These are phyloP conservation scores for Istiophorus platypterus DNA, from an alignment of 2,113 vertebrate genomes.

Conservation along the genomic window DNA sequence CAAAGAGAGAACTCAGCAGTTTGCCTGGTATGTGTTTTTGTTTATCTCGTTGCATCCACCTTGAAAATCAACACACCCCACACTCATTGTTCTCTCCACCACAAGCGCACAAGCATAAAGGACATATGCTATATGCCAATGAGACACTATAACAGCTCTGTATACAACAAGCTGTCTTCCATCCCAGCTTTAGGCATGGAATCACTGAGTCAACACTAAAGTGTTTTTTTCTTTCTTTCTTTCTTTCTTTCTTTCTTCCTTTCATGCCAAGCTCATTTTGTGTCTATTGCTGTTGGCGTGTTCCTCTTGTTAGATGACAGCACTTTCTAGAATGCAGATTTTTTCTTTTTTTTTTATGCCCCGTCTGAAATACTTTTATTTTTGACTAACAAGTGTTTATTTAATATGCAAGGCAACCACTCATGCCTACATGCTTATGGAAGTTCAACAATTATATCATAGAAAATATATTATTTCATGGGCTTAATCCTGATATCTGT, in stretches of 20 bases:
- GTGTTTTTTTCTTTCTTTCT: neutral
- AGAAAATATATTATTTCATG: neutral
- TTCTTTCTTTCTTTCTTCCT: no score
- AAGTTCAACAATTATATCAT: neutral
- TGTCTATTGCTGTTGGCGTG: constrained; percentile 12
- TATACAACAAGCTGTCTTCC: constrained; percentile 34
- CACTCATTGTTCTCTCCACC: neutral
- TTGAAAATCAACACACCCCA: neutral
- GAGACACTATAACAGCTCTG: constrained; percentile 12
- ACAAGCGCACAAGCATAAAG: neutral
- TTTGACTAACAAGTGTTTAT: neutral
- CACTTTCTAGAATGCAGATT: constrained; percentile 13
- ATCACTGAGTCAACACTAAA: constrained; percentile 44
- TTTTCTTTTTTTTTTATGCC: neutral
- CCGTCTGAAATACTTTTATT: constrained; percentile 10
- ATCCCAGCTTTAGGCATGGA: constrained; percentile 30
- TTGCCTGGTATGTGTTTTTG: neutral
- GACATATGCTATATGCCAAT: constrained; percentile 12
- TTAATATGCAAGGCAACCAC: neutral
- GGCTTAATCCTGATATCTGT: neutral
- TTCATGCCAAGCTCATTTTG: constrained; percentile 33
- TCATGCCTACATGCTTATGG: neutral
- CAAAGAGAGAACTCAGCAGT: neutral
- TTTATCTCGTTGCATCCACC: neutral
- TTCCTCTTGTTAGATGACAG: constrained; percentile 9